Conservation (phyloP, 2,888 invertebrate genomes). For the Spisula solida region DNA sequence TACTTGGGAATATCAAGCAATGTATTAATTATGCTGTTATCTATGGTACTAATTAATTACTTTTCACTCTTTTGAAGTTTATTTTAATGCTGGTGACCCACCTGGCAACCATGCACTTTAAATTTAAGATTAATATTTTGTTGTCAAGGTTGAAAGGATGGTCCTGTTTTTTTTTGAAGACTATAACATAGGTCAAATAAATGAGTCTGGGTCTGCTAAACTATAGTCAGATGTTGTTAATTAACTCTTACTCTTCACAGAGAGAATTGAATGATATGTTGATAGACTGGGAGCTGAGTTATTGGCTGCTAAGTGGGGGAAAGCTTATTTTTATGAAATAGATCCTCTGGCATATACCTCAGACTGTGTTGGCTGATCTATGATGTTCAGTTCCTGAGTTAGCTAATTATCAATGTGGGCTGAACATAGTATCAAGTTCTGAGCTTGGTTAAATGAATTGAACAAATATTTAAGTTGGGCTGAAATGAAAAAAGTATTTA, state of each 20-base stretch:
- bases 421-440: not conserved
- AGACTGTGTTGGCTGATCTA: not conserved
- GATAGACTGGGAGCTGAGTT: not conserved
- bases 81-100: not conserved
- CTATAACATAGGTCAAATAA: not conserved
- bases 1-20: no score
- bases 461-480: not conserved
- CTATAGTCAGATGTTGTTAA: not conserved
- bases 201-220: conserved; percentile 5
- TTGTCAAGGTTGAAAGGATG: not conserved
- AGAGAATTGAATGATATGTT: conserved; percentile 3
- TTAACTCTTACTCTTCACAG: not conserved
- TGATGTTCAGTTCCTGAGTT: not conserved
- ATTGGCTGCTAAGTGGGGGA: not conserved
- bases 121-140: not conserved
- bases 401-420: not conserved
- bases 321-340: not conserved
- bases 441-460: not conserved
- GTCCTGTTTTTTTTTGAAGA: not conserved
- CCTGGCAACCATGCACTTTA: no score
- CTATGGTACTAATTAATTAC: not conserved
- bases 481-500: no score
- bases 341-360: not conserved
- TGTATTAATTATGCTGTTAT: no score
- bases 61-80: not conserved